phyloP scores from a whole-genome alignment of 2,113 vertebrate species.

The Phalacrocorax aristotelis region DNA sequence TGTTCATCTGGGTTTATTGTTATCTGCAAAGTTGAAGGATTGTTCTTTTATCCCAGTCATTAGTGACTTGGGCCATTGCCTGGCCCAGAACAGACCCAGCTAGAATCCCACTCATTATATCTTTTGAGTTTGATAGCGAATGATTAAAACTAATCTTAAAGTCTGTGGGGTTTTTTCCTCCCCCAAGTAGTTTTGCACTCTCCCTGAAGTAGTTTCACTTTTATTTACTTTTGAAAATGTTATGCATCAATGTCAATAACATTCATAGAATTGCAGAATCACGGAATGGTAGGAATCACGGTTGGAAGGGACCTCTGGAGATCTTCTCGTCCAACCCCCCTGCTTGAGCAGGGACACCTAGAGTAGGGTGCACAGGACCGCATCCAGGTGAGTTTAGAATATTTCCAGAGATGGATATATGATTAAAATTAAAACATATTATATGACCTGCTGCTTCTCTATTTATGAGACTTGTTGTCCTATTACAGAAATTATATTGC shows the following conservation, averaged over 20 bases:
- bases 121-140: not conserved
- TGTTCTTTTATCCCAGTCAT: not conserved
- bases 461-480: not conserved
- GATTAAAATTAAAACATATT: not conserved
- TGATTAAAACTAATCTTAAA: not conserved
- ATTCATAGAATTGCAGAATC: too few relatives aligned
- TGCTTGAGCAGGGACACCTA: too few relatives aligned
- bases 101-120: not conserved
- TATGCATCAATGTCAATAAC: not conserved
- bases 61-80: not conserved
- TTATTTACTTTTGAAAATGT: not conserved
- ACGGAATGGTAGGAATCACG: too few relatives aligned
- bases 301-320: too few relatives aligned
- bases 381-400: too few relatives aligned
- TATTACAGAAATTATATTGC: not conserved
- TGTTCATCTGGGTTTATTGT: not conserved
- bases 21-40: not conserved
- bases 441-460: not conserved
- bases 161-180: not conserved
- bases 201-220: not conserved
- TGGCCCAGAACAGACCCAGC: not conserved
- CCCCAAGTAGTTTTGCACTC: not conserved
- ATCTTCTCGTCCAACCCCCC: too few relatives aligned
- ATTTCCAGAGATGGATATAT: not conserved
- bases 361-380: too few relatives aligned